A percentile compares a stretch with the other conserved stretches of the same genome.
Evolutionary conservation across 2,888 invertebrate genomes (phyloP).

Genomic region (Eupithecia dodoneata): DNA sequence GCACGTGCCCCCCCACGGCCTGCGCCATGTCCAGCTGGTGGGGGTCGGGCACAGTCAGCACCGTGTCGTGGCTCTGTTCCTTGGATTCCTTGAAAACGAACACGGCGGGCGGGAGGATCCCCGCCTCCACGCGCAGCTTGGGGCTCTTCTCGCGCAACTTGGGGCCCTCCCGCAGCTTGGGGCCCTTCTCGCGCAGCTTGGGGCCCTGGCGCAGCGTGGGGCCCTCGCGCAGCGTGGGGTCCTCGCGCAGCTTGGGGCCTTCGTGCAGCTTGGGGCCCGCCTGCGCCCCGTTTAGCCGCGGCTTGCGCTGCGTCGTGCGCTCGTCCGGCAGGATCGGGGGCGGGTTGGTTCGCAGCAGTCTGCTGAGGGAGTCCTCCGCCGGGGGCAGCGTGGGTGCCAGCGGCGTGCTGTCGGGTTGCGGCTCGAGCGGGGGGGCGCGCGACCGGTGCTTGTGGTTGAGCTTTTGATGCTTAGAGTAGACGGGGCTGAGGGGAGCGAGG

Average conservation of each 20-base stretch:
- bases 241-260: too few relatives aligned
- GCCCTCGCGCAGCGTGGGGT: neutral
- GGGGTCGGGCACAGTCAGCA: constrained; percentile 26
- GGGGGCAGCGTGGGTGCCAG: neutral
- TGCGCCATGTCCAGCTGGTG: constrained; percentile 65
- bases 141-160: too few relatives aligned
- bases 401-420: neutral
- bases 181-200: too few relatives aligned
- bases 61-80: neutral
- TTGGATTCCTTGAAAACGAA: neutral
- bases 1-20: constrained; percentile 56
- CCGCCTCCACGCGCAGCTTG: neutral
- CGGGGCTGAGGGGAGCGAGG: neutral
- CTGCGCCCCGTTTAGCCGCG: neutral
- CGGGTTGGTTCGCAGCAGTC: neutral
- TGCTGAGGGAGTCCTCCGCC: neutral
- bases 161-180: neutral
- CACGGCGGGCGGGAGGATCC: neutral
- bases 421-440: neutral
- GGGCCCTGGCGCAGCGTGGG: too few relatives aligned
- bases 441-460: neutral
- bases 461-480: neutral
- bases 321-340: neutral
- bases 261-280: neutral
- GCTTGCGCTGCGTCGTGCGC: neutral